phyloP scores from a whole-genome alignment of 35 echinoderm and acorn worm species.

The Lytechinus pictus region DNA sequence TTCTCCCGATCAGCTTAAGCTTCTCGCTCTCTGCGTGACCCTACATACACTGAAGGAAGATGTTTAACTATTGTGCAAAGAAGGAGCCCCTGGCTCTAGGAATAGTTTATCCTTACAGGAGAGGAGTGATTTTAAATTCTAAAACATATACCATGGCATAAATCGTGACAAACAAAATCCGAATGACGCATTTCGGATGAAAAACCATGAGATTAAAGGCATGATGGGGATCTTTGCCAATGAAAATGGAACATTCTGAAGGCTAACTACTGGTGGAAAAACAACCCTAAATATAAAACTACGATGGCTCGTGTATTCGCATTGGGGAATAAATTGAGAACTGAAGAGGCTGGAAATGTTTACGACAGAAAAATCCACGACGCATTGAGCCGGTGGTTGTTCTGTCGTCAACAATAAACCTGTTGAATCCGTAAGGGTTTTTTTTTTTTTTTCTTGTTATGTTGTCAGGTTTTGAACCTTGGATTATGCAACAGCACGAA shows the following conservation, averaged over 20 bases:
- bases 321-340: background rate
- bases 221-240: background rate
- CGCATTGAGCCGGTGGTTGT: background rate
- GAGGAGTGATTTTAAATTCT: background rate
- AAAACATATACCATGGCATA: background rate
- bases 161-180: background rate
- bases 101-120: background rate
- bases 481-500: background rate
- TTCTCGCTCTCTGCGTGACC: background rate
- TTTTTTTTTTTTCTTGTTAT: background rate
- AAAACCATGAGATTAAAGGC: background rate
- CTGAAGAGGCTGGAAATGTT: background rate
- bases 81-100: background rate
- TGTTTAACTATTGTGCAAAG: background rate
- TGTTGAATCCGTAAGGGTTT: background rate
- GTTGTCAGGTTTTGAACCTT: background rate
- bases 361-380: background rate
- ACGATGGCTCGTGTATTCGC: background rate
- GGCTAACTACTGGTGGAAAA: background rate
- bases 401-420: background rate
- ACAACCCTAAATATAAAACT: conserved; percentile 13
- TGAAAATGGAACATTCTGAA: background rate
- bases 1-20: too few relatives aligned
- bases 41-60: background rate
- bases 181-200: background rate